phyloP scores from a whole-genome alignment of 2,888 invertebrate species.

The Pristionchus fissidentatus region DNA sequence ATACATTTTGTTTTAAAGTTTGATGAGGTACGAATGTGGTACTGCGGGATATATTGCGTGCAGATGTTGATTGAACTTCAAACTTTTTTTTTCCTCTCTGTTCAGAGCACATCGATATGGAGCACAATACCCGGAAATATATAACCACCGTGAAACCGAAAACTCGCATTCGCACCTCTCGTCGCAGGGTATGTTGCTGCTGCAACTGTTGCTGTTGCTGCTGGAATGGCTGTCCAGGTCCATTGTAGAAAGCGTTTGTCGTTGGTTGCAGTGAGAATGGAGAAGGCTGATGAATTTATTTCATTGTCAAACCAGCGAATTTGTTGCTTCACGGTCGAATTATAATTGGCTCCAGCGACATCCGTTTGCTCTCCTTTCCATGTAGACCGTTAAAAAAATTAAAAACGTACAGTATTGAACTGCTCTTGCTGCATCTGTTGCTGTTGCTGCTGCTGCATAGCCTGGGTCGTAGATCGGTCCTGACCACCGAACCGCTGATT shows the following conservation, averaged over 20 bases:
- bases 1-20: too few relatives aligned
- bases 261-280: constrained; percentile 10
- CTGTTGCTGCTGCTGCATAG: not conserved
- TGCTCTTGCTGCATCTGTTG: not conserved
- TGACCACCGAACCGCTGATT: not conserved
- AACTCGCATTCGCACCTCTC: not conserved
- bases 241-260: constrained; percentile 42
- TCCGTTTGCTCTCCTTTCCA: not conserved
- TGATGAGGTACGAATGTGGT: not conserved
- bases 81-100: too few relatives aligned
- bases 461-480: not conserved
- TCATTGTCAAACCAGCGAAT: too few relatives aligned
- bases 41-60: not conserved
- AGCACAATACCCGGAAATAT: not conserved
- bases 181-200: not conserved
- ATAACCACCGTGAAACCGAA: not conserved
- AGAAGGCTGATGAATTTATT: not conserved
- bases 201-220: constrained; percentile 15
- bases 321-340: not conserved
- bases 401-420: not conserved
- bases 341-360: too few relatives aligned
- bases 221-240: constrained; percentile 31
- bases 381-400: not conserved
- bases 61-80: not conserved
- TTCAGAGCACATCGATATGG: too few relatives aligned